Percentiles rank a stretch among this genome's conserved stretches.
Evolutionary conservation across 1,140 invertebrate species (phyloP).

Genomic region (Camponotus pennsylvanicus): DNA sequence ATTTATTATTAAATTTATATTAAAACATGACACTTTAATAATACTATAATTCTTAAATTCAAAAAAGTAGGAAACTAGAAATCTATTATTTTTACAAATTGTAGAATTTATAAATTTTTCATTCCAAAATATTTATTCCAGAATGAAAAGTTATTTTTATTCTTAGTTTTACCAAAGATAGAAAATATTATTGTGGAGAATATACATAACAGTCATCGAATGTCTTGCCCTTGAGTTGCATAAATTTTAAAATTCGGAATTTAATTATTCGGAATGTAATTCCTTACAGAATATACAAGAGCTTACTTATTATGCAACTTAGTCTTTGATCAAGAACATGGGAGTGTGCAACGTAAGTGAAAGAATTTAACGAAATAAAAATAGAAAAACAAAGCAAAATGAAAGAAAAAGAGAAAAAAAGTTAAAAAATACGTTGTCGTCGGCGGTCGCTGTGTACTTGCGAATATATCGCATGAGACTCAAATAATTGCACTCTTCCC

Average conservation of each 20-base stretch:
- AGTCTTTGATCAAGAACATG: slow-evolving; percentile 4
- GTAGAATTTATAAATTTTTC: not conserved
- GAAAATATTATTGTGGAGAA: not conserved
- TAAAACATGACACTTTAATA: not conserved
- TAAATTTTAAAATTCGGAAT: slow-evolving; percentile 2
- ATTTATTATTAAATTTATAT: slow-evolving; percentile 2
- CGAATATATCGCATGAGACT: slow-evolving; percentile 60
- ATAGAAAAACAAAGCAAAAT: not conserved
- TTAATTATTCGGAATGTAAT: slow-evolving; percentile 24
- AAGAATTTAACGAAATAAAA: slow-evolving; percentile 37
- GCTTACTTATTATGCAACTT: slow-evolving; percentile 44
- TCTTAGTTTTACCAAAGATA: too few species aligned
- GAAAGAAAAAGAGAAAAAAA: not conserved
- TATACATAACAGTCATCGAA: not conserved
- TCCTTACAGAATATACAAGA: not conserved
- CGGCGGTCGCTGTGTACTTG: slow-evolving; percentile 42
- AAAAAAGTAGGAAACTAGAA: not conserved
- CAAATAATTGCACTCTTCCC: slow-evolving; percentile 57
- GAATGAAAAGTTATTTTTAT: not conserved
- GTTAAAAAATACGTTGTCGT: slow-evolving; percentile 50
- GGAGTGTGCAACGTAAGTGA: not conserved
- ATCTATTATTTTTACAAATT: not conserved
- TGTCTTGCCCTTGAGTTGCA: not conserved
- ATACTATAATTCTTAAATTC: not conserved
- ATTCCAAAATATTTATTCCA: not conserved